Conservation (phyloP, 2,888 invertebrate species). For the Serrognathus titanus region DNA sequence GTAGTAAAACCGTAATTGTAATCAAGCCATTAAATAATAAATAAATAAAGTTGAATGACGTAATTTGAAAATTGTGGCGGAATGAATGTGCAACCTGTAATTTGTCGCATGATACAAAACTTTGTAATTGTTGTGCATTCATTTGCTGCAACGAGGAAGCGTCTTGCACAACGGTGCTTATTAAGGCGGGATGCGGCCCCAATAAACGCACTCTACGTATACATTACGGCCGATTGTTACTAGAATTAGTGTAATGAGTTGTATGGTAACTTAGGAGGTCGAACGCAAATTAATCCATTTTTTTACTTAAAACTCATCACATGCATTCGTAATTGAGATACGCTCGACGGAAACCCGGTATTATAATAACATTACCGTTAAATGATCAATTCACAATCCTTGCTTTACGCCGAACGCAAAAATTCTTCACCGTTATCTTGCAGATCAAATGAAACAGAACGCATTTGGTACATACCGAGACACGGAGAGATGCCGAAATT, state of each 20-base stretch:
- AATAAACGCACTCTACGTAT: slow-evolving; percentile 40
- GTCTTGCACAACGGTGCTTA: slow-evolving; percentile 36
- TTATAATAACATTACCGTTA: no score
- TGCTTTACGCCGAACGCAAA: no score
- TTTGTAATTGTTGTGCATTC: slow-evolving; percentile 34
- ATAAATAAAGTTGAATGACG: background rate
- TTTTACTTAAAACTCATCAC: slow-evolving; percentile 8
- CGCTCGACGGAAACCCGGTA: background rate
- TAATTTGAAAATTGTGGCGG: no score
- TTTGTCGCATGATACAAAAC: slow-evolving; percentile 27
- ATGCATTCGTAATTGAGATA: background rate
- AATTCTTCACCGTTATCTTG: no score
- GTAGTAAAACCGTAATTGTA: slow-evolving; percentile 7
- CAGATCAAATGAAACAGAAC: no score
- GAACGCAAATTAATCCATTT: slow-evolving; percentile 26
- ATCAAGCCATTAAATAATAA: slow-evolving; percentile 4
- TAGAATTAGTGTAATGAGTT: slow-evolving; percentile 41
- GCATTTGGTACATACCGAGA: no score
- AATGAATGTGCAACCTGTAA: slow-evolving; percentile 3
- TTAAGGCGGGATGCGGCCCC: slow-evolving; percentile 44
- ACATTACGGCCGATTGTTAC: slow-evolving; percentile 39
- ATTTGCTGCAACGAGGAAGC: slow-evolving; percentile 42
- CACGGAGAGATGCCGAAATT: slow-evolving; percentile 1
- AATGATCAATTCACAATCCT: no score
- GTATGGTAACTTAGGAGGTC: slow-evolving; percentile 26